phyloP scores from a whole-genome alignment of 2,888 invertebrate genomes.

The Ametastegia equiseti region DNA sequence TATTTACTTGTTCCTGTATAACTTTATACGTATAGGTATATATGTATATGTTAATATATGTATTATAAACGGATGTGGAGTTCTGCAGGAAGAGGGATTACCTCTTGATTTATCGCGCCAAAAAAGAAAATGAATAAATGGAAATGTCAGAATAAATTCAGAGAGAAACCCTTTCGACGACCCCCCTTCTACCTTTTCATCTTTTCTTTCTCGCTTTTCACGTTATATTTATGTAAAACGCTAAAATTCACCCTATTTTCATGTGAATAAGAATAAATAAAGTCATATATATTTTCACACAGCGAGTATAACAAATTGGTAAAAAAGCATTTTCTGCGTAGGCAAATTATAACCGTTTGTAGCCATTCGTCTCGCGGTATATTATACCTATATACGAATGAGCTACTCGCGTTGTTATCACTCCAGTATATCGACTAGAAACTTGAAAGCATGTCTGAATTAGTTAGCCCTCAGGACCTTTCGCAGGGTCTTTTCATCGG shows the following conservation, averaged over 20 bases:
- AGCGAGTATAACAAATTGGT: too few species aligned
- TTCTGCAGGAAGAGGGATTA: neutral
- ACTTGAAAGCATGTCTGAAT: slow-evolving; percentile 1
- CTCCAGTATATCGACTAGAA: neutral
- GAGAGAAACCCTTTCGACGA: neutral
- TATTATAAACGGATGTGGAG: neutral
- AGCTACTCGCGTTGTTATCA: neutral
- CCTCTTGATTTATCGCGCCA: slow-evolving; percentile 11
- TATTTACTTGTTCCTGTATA: slow-evolving; percentile 5
- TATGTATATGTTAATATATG: too few species aligned
- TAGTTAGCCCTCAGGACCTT: neutral
- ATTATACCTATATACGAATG: too few species aligned
- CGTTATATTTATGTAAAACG: neutral
- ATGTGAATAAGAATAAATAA: neutral
- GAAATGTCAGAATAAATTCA: slow-evolving; percentile 19
- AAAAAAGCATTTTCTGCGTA: too few species aligned
- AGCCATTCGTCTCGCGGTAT: too few species aligned
- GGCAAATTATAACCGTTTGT: too few species aligned
- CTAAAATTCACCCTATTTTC: neutral
- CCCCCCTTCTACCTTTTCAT: neutral
- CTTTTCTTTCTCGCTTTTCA: too few species aligned
- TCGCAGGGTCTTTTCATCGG: slow-evolving; percentile 19
- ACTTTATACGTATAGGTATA: too few species aligned
- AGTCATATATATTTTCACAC: too few species aligned
- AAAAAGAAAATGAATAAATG: slow-evolving; percentile 33